Percentiles rank a stretch among this genome's conserved stretches.
phyloP scores from a whole-genome alignment of 53 echinoderm and acorn worm genomes.

The Crossaster papposus region DNA sequence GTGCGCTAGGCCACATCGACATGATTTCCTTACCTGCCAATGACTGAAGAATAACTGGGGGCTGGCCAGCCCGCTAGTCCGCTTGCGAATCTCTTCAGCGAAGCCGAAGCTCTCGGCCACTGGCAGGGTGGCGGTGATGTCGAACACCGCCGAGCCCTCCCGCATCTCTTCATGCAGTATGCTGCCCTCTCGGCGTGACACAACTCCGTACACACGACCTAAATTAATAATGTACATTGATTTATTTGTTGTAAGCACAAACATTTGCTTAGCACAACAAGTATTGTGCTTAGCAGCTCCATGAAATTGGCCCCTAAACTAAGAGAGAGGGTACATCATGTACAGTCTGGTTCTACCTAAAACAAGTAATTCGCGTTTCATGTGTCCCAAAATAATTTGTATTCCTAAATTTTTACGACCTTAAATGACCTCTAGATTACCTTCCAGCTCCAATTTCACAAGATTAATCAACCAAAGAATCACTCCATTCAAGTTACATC shows the following conservation, averaged over 20 bases:
- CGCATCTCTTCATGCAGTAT: slow-evolving; percentile 93
- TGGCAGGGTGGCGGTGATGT: slow-evolving; percentile 86
- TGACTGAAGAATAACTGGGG: slow-evolving; percentile 99
- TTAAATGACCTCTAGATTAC: too few species aligned
- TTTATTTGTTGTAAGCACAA: neutral
- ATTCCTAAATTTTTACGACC: too few species aligned
- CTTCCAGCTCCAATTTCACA: too few species aligned
- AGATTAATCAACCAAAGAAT: too few species aligned
- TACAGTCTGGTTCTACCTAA: too few species aligned
- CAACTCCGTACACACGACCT: slow-evolving; percentile 96
- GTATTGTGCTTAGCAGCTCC: too few species aligned
- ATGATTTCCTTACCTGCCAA: slow-evolving; percentile 80
- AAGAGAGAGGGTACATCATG: too few species aligned
- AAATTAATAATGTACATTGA: neutral
- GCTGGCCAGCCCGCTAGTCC: slow-evolving; percentile 95
- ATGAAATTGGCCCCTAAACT: too few species aligned
- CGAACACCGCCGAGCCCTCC: slow-evolving; percentile 91
- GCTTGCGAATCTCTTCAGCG: slow-evolving; percentile 93
- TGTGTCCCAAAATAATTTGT: too few species aligned
- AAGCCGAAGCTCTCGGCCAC: slow-evolving; percentile 99
- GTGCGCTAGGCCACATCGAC: neutral
- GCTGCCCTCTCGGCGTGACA: slow-evolving; percentile 84
- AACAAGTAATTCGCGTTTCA: too few species aligned
- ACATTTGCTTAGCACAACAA: too few species aligned
- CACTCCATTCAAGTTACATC: too few species aligned